Percentiles rank a stretch among this genome's conserved stretches.
These are phyloP conservation scores for Flexamia atlantica DNA, from an alignment of 2,888 invertebrate genomes.

Conservation along the genomic window DNA sequence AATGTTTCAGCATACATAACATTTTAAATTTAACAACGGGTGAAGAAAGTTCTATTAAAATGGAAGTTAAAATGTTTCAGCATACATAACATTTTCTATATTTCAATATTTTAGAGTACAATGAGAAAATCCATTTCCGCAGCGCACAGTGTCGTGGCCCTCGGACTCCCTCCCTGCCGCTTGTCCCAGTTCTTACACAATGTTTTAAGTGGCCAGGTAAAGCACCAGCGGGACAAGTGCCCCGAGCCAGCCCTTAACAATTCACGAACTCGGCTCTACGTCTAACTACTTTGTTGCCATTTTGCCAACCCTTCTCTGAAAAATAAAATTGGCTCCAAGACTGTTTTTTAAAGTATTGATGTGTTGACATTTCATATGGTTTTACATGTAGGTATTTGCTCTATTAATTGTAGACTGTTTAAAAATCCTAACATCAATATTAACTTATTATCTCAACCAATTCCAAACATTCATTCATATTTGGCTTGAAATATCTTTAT, in stretches of 20 bases:
- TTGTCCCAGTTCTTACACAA: conserved; percentile 22
- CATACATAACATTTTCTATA: not conserved
- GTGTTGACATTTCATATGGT: too few relatives aligned
- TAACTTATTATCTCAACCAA: too few relatives aligned
- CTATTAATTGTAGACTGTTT: too few relatives aligned
- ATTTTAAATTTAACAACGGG: too few relatives aligned
- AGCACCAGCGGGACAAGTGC: conserved; percentile 9
- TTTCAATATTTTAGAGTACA: not conserved
- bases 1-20: not conserved
- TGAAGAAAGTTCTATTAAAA: not conserved
- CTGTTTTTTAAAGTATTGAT: too few relatives aligned
- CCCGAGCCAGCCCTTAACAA: conserved; percentile 6
- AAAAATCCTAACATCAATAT: too few relatives aligned
- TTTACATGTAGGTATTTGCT: too few relatives aligned
- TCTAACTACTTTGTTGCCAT: conserved; percentile 38
- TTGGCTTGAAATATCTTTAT: too few relatives aligned
- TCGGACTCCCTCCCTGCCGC: not conserved
- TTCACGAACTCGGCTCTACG: conserved; percentile 29
- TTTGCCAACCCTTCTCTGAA: conserved; percentile 13
- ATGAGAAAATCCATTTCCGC: conserved; percentile 5
- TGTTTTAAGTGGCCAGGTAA: conserved; percentile 38
- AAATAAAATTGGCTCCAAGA: not conserved
- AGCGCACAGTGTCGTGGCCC: not conserved
- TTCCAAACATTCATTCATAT: too few relatives aligned
- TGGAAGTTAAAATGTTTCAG: not conserved